Percentiles rank a stretch among this genome's conserved stretches.
phyloP scores from a whole-genome alignment of 1,140 invertebrate genomes.

The Pantala flavescens region DNA sequence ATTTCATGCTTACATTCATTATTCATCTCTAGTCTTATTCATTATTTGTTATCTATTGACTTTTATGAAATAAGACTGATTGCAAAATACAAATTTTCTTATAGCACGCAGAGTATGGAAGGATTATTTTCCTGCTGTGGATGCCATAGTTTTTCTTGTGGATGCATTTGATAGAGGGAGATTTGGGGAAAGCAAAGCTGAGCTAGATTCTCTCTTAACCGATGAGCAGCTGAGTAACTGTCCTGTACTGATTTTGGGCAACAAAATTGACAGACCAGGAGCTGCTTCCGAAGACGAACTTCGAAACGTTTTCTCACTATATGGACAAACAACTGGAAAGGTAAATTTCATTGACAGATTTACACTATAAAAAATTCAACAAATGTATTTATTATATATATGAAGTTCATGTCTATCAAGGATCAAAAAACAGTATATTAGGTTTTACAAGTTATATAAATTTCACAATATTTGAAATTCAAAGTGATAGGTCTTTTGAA shows the following conservation, averaged over 20 bases:
- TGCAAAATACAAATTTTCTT: conserved; percentile 20
- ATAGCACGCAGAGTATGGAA: conserved; percentile 95
- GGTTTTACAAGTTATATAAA: too few relatives aligned
- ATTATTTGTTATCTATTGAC: conserved; percentile 10
- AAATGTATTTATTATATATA: too few relatives aligned
- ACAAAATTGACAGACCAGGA: conserved; percentile 96
- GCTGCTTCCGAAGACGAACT: conserved; percentile 97
- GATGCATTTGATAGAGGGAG: conserved; percentile 84
- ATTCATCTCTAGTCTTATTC: too few relatives aligned
- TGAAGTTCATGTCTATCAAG: too few relatives aligned
- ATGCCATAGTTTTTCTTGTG: conserved; percentile 97
- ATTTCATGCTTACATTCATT: too few relatives aligned
- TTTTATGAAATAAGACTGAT: conserved; percentile 14
- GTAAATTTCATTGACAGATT: conserved; percentile 29
- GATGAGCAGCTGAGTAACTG: conserved; percentile 95
- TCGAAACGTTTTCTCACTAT: conserved; percentile 82
- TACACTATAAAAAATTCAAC: too few relatives aligned
- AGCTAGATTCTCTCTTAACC: conserved; percentile 79
- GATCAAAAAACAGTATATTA: too few relatives aligned
- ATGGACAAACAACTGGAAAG: conserved; percentile 94
- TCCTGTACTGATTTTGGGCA: conserved; percentile 94
- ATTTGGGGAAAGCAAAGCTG: conserved; percentile 83
- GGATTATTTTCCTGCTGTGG: conserved; percentile 98
- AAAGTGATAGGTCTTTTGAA: too few relatives aligned
- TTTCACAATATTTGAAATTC: too few relatives aligned